phyloP scores from a whole-genome alignment of 2,113 vertebrate species.

The Drymodes brunneopygia region DNA sequence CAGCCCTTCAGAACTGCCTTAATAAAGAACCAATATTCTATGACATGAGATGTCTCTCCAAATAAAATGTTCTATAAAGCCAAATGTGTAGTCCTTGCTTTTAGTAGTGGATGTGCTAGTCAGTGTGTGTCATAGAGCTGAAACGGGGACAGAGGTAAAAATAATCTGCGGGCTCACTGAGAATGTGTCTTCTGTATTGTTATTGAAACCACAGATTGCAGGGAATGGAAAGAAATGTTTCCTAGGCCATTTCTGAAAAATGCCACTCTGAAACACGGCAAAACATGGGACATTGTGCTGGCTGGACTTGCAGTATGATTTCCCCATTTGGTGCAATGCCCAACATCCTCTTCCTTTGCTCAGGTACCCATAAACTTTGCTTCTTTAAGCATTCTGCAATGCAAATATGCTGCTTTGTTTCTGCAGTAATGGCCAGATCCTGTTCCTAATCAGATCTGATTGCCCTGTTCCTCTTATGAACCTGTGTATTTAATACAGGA shows the following conservation, averaged over 20 bases:
- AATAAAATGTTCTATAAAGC: conserved; percentile 67
- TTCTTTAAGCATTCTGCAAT: not conserved
- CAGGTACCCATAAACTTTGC: not conserved
- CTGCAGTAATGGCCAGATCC: not conserved
- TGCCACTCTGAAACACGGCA: not conserved
- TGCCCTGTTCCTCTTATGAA: not conserved
- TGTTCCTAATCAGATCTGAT: not conserved
- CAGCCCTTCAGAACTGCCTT: conserved; percentile 52
- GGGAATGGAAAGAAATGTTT: not conserved
- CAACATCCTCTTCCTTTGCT: not conserved
- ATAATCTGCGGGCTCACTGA: not conserved
- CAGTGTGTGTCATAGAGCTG: not conserved
- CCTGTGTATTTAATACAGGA: not conserved
- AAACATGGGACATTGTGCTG: not conserved
- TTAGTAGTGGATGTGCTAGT: not conserved
- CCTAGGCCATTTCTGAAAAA: not conserved
- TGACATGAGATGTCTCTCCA: not conserved
- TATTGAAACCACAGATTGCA: not conserved
- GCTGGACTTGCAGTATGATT: not conserved
- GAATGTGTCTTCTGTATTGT: not conserved
- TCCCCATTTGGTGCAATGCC: not conserved
- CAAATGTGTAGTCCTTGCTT: not conserved
- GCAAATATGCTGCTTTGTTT: not conserved
- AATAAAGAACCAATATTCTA: conserved; percentile 43
- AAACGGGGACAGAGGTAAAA: not conserved